Percentiles rank a stretch among this genome's conserved stretches.
Conservation (phyloP, 1,140 invertebrate species). For the Prorops nasuta region DNA sequence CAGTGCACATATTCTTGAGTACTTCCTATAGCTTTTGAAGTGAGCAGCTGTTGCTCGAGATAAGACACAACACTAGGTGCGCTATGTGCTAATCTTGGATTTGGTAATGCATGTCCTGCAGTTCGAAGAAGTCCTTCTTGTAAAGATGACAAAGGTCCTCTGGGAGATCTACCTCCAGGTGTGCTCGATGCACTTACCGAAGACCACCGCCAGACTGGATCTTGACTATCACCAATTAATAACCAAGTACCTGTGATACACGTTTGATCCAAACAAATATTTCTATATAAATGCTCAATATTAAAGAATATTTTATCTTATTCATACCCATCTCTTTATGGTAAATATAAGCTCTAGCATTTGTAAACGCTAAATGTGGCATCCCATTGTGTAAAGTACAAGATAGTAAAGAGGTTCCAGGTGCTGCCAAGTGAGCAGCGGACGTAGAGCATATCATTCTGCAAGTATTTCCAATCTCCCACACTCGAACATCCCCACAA, state of each 20-base stretch:
- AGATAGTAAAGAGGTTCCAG: conserved; percentile 42
- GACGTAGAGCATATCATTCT: conserved; percentile 48
- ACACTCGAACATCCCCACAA: conserved; percentile 51
- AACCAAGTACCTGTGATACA: conserved; percentile 49
- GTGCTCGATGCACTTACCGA: conserved; percentile 41
- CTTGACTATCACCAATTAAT: conserved; percentile 54
- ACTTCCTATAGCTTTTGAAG: conserved; percentile 68
- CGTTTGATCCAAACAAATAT: conserved; percentile 2
- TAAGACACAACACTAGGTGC: conserved; percentile 62
- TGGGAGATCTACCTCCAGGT: conserved; percentile 32
- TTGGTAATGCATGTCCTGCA: conserved; percentile 38
- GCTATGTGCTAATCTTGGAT: conserved; percentile 45
- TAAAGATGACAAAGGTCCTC: conserved; percentile 45
- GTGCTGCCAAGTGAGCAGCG: conserved; percentile 46
- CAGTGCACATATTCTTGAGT: conserved; percentile 76
- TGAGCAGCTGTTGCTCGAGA: conserved; percentile 74
- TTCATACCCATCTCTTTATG: conserved; percentile 51
- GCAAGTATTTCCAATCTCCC: conserved; percentile 49
- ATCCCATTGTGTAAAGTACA: conserved; percentile 51
- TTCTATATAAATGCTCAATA: neutral
- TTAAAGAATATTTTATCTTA: conserved; percentile 4
- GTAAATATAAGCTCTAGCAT: conserved; percentile 51
- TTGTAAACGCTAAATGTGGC: conserved; percentile 51
- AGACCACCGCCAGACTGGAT: conserved; percentile 55
- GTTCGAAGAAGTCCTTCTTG: conserved; percentile 48